phyloP scores from a whole-genome alignment of 2,888 invertebrate genomes.

The Lissocephala sabroskyi region DNA sequence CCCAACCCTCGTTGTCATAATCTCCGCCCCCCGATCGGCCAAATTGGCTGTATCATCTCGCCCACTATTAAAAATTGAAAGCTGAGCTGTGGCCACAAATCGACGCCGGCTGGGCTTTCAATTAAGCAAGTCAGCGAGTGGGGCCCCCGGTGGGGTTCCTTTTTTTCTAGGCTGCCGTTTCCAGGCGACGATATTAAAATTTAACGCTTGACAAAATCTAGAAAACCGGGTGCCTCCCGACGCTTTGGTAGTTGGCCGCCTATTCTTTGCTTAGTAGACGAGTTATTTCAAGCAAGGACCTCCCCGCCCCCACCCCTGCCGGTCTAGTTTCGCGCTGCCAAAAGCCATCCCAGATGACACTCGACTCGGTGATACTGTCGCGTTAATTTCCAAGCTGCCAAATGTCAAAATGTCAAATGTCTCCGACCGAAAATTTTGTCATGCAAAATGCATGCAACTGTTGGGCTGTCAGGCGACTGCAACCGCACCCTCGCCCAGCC shows the following conservation, averaged over 20 bases:
- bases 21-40: no score
- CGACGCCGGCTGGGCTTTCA: no score
- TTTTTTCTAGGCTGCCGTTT: constrained; percentile 8
- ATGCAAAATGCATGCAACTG: constrained; percentile 53
- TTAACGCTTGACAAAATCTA: constrained; percentile 20
- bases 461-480: neutral
- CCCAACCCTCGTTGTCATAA: no score
- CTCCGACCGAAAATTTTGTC: constrained; percentile 48
- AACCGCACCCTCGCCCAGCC: neutral
- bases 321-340: neutral
- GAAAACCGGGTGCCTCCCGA: neutral
- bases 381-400: constrained; percentile 56
- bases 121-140: no score
- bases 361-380: constrained; percentile 19
- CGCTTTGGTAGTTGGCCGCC: constrained; percentile 1
- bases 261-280: constrained; percentile 16
- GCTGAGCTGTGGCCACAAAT: no score
- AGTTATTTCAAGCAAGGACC: constrained; percentile 23
- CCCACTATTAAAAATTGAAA: no score
- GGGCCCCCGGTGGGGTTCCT: no score
- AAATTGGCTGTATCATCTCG: no score
- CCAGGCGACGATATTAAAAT: constrained; percentile 16
- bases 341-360: constrained; percentile 15
- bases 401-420: constrained; percentile 62
- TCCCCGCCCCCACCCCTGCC: no score